Percentiles rank a stretch among this genome's conserved stretches.
phyloP scores from a whole-genome alignment of 2,888 invertebrate genomes.

The Hypercompe scribonia region DNA sequence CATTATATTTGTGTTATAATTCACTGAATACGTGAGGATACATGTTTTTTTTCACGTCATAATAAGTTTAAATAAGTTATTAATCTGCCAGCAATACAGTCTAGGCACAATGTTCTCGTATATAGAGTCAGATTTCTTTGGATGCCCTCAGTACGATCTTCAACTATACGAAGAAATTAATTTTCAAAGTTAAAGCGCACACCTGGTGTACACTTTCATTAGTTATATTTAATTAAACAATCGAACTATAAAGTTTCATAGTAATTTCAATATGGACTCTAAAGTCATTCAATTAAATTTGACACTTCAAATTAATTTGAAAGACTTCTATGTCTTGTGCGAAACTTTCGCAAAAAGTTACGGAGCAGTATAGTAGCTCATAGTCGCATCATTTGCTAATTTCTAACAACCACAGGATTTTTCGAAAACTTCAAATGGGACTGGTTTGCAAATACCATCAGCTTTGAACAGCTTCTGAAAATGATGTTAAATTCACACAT shows the following conservation, averaged over 20 bases:
- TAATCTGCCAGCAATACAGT: no score
- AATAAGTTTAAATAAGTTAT: no score
- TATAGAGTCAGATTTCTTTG: not conserved
- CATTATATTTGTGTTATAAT: no score
- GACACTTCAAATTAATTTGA: conserved; percentile 42
- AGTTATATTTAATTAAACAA: conserved; percentile 40
- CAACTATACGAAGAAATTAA: not conserved
- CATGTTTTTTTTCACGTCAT: no score
- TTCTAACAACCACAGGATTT: not conserved
- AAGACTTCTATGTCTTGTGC: conserved; percentile 4
- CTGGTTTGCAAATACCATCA: not conserved
- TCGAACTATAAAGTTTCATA: conserved; percentile 29
- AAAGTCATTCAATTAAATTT: no score
- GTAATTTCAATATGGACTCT: conserved; percentile 21
- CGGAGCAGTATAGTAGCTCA: not conserved
- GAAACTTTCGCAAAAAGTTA: conserved; percentile 21
- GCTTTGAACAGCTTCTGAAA: not conserved
- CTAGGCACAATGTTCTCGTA: not conserved
- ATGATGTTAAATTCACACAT: not conserved
- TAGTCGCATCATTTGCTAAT: not conserved
- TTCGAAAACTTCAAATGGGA: not conserved
- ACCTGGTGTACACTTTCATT: conserved; percentile 1
- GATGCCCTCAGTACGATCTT: not conserved
- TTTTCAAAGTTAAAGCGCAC: not conserved
- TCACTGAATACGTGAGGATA: no score